These are phyloP conservation scores for Enteromius fasciolatus DNA, from an alignment of 2,797 vertebrate genomes.

Conservation along the genomic window DNA sequence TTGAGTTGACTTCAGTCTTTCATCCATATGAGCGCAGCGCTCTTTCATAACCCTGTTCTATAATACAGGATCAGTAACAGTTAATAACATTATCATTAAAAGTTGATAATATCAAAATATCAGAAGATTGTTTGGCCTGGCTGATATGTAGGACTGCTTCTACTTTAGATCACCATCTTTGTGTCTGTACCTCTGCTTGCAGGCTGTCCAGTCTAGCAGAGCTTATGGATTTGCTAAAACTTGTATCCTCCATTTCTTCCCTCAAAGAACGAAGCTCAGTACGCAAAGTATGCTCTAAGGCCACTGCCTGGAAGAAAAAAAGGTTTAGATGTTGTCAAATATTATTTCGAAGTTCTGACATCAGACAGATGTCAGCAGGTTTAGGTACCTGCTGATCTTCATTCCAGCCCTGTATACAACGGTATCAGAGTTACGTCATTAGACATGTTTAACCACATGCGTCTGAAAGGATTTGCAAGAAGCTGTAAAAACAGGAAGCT, in stretches of 20 bases:
- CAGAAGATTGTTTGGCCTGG: not conserved
- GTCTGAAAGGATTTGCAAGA: not conserved
- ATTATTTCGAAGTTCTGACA: not conserved
- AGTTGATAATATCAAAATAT: not conserved
- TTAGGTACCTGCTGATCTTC: constrained; percentile 67
- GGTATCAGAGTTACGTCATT: constrained; percentile 9
- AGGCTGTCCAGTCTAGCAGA: constrained; percentile 73
- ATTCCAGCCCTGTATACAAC: constrained; percentile 58
- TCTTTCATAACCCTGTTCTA: constrained; percentile 77
- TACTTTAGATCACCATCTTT: not conserved
- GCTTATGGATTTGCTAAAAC: constrained; percentile 77
- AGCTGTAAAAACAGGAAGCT: not conserved
- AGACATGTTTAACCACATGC: not conserved
- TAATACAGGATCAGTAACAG: not conserved
- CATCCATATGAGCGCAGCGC: constrained; percentile 71
- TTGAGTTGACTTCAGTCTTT: constrained; percentile 67
- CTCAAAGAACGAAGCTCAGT: constrained; percentile 76
- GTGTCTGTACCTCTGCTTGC: constrained; percentile 75
- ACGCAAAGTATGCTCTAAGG: constrained; percentile 77
- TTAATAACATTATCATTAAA: no score
- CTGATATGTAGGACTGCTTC: not conserved
- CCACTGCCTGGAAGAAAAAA: constrained; percentile 72
- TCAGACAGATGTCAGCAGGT: not conserved
- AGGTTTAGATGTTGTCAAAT: not conserved
- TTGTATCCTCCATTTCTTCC: constrained; percentile 81